Base-by-base conservation (phyloP, 2,113 vertebrate genomes). In the Herpailurus yagouaroundi region DNA sequence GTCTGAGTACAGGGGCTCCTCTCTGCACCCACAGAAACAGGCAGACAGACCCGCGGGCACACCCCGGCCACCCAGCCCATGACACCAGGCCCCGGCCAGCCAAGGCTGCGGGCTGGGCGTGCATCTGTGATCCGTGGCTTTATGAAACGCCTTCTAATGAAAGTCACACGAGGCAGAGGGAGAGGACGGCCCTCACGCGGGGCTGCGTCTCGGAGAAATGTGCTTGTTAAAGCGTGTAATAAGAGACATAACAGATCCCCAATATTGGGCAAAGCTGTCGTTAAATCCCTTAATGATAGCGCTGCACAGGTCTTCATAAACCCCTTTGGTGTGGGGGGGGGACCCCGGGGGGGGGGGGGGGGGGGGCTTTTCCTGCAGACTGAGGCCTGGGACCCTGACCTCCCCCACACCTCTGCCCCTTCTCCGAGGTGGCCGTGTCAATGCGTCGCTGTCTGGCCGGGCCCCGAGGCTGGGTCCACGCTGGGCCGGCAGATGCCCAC, bases 171-270 rank as follows among this genome's bases (percentile, higher is more conserved):
- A n/a, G 1, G 98, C 5, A 0, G 1, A 3, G 76, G 4, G 79
- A 50, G 90, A 79, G 89, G 97, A 94, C 95, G 55, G 97, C 92
- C 91, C 64, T 38, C 97, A 73, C 84, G 38, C 52, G 3, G 96
- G 82, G 96, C 81, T 77, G 73, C 48, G 77, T 73, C 68, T 11
- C 0, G 27, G 96, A 97, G 97, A 97, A 83, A 88, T 2, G 55
- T 0, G 95, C 98, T 98, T 88, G 7, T 98, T 98, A 97, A 98
- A 98, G 91, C 0, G 45, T 80, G 69, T 96, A 96, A 98, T 11
- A 89, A 50, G 93, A 98, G 97, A 66, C 95, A n/a, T 25, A 94
- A 31, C 60, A 94, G 97, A 92, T 95, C 96, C 97, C 95, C 66
- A 64, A 18, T 83, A 55, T 45, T 55, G 71, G 69, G 64, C 81